These are phyloP conservation scores for Ciconia nigra DNA, from an alignment of 2,797 vertebrate genomes.

Conservation along the genomic window DNA sequence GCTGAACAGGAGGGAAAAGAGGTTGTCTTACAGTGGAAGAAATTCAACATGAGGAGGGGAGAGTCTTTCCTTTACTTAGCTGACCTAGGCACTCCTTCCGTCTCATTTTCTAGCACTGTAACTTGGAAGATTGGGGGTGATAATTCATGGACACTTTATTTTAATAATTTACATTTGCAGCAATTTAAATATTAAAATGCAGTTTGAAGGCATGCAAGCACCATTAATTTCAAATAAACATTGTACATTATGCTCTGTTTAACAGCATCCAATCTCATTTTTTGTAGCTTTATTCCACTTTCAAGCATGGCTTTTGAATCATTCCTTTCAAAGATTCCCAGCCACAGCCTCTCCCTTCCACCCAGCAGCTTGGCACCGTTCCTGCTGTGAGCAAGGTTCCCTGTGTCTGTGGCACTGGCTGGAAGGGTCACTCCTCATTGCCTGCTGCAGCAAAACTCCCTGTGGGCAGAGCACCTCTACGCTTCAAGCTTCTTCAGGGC, in stretches of 20 bases:
- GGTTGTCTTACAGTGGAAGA: background rate
- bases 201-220: background rate
- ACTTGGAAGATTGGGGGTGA: background rate
- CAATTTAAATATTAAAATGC: constrained; percentile 29
- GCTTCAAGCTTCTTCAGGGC: background rate
- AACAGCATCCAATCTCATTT: background rate
- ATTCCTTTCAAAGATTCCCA: background rate
- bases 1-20: background rate
- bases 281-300: background rate
- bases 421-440: background rate
- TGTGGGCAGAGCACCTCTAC: background rate
- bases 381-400: background rate
- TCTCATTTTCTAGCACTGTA: background rate
- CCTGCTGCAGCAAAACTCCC: background rate
- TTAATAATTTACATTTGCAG: constrained; percentile 1
- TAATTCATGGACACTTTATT: background rate
- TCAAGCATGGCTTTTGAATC: background rate
- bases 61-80: background rate
- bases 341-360: background rate
- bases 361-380: background rate
- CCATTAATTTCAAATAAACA: background rate
- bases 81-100: background rate
- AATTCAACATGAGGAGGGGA: background rate
- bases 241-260: background rate
- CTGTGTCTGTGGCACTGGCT: fast-evolving